A percentile compares a stretch with the other conserved stretches of the same genome.
phyloP scores from a whole-genome alignment of 2,113 vertebrate genomes.

The Dipodomys stephensi region DNA sequence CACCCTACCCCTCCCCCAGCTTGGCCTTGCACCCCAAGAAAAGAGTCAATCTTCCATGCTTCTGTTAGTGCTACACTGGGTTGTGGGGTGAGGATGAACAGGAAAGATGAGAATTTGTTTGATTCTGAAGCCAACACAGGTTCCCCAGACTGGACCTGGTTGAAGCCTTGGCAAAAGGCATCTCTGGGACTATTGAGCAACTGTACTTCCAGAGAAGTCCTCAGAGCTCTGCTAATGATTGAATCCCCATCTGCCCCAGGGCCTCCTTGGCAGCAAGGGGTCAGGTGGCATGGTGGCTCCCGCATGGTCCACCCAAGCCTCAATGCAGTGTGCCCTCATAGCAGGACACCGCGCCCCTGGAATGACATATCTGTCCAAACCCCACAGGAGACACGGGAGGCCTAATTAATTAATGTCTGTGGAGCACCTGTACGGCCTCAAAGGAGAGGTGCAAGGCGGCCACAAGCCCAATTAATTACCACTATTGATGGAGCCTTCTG shows the following conservation, averaged over 20 bases:
- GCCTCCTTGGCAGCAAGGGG: background rate
- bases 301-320: background rate
- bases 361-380: slow-evolving; percentile 73
- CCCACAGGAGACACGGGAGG: slow-evolving; percentile 35
- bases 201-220: slow-evolving; percentile 32
- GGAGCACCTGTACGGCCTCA: slow-evolving; percentile 64
- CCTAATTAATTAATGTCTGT: slow-evolving; percentile 78
- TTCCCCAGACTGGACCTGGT: background rate
- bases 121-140: background rate
- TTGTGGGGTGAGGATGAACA: background rate
- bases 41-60: background rate
- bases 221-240: background rate
- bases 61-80: background rate
- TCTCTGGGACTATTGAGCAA: background rate
- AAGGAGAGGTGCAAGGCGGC: slow-evolving; percentile 66
- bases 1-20: too few species aligned
- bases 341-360: slow-evolving; percentile 46
- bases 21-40: slow-evolving; percentile 46
- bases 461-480: slow-evolving; percentile 75
- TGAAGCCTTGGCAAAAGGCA: background rate
- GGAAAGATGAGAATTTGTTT: background rate
- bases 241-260: background rate
- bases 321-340: background rate
- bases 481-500: slow-evolving; percentile 28
- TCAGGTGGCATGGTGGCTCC: background rate